Evolutionary conservation across 1,140 invertebrate genomes (phyloP).

Genomic region (Papilio polytes): DNA sequence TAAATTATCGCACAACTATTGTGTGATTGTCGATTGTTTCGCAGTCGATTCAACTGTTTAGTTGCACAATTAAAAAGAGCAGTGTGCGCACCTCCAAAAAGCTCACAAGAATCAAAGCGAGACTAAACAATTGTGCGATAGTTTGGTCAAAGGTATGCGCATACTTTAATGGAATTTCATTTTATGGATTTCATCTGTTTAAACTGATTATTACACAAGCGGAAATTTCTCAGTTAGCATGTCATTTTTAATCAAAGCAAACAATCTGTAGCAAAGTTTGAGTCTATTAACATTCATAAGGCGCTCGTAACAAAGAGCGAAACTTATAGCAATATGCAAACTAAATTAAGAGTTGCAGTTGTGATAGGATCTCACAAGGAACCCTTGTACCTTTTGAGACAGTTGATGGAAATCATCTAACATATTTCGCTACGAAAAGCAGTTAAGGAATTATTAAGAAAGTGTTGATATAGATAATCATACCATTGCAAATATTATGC

Average conservation of each 20-base stretch:
- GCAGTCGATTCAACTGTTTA: too few relatives aligned
- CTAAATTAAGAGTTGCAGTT: conserved; percentile 35
- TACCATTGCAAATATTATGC: too few relatives aligned
- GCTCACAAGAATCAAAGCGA: too few relatives aligned
- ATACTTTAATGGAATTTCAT: neutral
- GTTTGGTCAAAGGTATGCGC: too few relatives aligned
- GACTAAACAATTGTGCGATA: too few relatives aligned
- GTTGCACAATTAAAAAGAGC: too few relatives aligned
- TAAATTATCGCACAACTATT: too few relatives aligned
- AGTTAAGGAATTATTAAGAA: neutral
- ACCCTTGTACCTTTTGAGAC: neutral
- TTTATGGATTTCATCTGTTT: neutral
- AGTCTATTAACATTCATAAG: conserved; percentile 32
- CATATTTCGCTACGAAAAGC: neutral
- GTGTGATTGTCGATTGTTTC: too few relatives aligned
- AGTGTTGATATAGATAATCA: too few relatives aligned
- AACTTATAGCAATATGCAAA: conserved; percentile 28
- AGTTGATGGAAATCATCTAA: neutral
- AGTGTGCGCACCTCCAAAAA: too few relatives aligned
- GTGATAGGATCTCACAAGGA: neutral
- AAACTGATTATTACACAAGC: too few relatives aligned
- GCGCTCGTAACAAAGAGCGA: conserved; percentile 8
- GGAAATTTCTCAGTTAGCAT: neutral
- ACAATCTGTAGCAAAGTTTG: conserved; percentile 1
- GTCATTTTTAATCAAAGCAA: neutral